These are phyloP conservation scores for Hydrotaea cyrtoneurina DNA, from an alignment of 2,888 invertebrate species.

Conservation along the genomic window DNA sequence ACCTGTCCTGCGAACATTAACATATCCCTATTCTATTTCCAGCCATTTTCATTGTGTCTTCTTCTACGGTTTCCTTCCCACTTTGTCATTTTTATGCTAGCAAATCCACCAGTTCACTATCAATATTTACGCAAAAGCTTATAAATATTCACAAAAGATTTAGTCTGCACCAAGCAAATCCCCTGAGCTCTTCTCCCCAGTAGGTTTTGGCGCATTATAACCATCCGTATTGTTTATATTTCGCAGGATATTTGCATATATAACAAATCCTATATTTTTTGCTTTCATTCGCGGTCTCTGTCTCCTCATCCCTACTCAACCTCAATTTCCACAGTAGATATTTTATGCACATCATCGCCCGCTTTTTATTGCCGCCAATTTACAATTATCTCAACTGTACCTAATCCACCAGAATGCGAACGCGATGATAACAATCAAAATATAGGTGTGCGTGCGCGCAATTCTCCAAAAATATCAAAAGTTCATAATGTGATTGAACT, in stretches of 20 bases:
- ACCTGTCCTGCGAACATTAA: too few relatives aligned
- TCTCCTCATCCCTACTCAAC: constrained; percentile 2
- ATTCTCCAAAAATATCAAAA: constrained; percentile 66
- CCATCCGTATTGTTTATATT: constrained; percentile 9
- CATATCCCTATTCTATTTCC: too few relatives aligned
- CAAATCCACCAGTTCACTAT: neutral
- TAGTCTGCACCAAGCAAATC: constrained; percentile 23
- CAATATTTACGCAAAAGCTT: constrained; percentile 49
- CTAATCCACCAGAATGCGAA: constrained; percentile 5
- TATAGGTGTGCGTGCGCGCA: constrained; percentile 27
- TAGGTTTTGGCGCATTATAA: neutral
- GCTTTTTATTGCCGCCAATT: neutral
- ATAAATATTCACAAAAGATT: constrained; percentile 45
- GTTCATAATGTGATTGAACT: constrained; percentile 76
- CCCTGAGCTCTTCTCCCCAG: neutral
- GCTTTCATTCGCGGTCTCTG: neutral
- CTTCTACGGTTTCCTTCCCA: constrained; percentile 27
- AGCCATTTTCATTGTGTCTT: too few relatives aligned
- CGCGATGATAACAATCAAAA: constrained; percentile 26
- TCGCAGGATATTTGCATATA: constrained; percentile 3
- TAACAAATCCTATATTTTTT: neutral
- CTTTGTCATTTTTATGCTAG: neutral
- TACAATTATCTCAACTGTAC: constrained; percentile 24
- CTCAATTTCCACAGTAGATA: neutral
- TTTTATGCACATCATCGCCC: too few relatives aligned